These are phyloP conservation scores for Mareca penelope DNA, from an alignment of 2,797 vertebrate species.

Conservation along the genomic window DNA sequence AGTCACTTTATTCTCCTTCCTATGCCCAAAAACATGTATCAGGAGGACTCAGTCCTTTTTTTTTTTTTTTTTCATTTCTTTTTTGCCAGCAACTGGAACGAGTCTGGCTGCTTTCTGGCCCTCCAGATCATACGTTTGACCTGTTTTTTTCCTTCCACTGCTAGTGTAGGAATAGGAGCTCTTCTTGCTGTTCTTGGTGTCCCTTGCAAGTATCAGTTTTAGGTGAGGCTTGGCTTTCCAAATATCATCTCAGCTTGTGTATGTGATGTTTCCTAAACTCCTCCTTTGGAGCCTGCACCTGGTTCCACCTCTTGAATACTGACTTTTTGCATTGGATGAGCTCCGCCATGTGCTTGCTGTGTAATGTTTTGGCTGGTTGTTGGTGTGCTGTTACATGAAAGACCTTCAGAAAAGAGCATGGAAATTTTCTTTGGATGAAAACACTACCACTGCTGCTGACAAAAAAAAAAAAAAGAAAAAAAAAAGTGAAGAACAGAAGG, in stretches of 20 bases:
- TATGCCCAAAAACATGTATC: background rate
- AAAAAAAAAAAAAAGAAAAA: background rate
- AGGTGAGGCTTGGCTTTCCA: background rate
- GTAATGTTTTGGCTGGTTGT: background rate
- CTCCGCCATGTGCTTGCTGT: background rate
- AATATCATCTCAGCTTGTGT: background rate
- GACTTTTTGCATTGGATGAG: background rate
- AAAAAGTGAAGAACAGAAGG: background rate
- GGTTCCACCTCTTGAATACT: background rate
- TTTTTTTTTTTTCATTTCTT: background rate
- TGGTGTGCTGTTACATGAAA: background rate
- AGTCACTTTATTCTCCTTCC: background rate
- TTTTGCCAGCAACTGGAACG: background rate
- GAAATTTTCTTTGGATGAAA: background rate
- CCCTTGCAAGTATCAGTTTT: background rate
- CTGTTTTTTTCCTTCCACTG: background rate
- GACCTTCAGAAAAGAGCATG: background rate
- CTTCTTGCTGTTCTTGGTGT: background rate
- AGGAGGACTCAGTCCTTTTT: background rate
- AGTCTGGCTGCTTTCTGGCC: background rate
- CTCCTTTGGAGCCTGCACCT: background rate
- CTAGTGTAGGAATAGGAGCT: background rate
- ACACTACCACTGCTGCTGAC: background rate
- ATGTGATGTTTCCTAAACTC: background rate
- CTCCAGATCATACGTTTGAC: background rate